phyloP scores from a whole-genome alignment of 2,888 invertebrate genomes.

The Mactromeris polynyma region DNA sequence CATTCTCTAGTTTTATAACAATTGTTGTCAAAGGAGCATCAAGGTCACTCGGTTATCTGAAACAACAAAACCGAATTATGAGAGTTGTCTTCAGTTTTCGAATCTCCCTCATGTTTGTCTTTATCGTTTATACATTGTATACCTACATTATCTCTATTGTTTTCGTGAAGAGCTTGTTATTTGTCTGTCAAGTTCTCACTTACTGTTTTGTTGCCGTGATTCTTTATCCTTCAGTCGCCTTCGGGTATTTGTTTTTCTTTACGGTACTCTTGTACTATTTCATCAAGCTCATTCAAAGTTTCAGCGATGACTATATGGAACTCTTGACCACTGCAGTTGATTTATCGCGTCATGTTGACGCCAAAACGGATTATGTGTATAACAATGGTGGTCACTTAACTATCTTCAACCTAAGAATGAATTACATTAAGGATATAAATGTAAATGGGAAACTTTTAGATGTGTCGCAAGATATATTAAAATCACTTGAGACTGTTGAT shows the following conservation, averaged over 20 bases:
- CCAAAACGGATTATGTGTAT: slow-evolving; percentile 4
- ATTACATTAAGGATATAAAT: slow-evolving; percentile 16
- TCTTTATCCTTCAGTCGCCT: slow-evolving; percentile 29
- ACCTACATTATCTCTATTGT: slow-evolving; percentile 17
- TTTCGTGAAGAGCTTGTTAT: slow-evolving; percentile 33
- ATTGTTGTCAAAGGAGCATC: slow-evolving; percentile 38
- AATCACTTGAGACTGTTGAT: background rate
- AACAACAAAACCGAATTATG: background rate
- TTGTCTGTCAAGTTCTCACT: slow-evolving; percentile 32
- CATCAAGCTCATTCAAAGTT: slow-evolving; percentile 7
- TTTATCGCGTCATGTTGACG: slow-evolving; percentile 16
- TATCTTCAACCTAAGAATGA: slow-evolving; percentile 34
- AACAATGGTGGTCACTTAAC: slow-evolving; percentile 15
- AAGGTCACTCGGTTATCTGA: slow-evolving; percentile 17
- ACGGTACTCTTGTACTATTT: slow-evolving; percentile 42
- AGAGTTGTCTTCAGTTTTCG: background rate
- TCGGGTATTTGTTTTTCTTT: slow-evolving; percentile 47
- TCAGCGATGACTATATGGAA: slow-evolving; percentile 40
- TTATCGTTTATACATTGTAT: slow-evolving; percentile 12
- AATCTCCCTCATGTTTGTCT: background rate
- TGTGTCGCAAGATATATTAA: slow-evolving; percentile 35
- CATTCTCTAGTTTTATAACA: slow-evolving; percentile 38
- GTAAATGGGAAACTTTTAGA: slow-evolving; percentile 29
- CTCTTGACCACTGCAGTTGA: slow-evolving; percentile 30
- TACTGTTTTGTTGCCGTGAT: slow-evolving; percentile 39